These are phyloP conservation scores for Micrastur ruficollis DNA, from an alignment of 2,797 vertebrate species.

Conservation along the genomic window DNA sequence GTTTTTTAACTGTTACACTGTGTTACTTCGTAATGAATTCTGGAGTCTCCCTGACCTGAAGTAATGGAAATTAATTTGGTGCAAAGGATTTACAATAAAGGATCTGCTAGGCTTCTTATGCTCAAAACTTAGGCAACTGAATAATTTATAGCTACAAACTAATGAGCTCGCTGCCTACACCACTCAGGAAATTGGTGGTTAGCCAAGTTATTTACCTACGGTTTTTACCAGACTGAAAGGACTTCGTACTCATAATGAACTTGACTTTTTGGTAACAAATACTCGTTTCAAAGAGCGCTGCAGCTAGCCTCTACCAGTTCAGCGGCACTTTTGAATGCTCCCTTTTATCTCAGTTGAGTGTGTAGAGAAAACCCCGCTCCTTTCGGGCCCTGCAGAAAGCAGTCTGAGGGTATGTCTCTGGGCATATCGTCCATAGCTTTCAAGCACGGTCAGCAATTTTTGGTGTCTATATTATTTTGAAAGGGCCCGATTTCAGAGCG, in stretches of 20 bases:
- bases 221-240: constrained; percentile 30
- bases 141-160: constrained; percentile 36
- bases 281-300: neutral
- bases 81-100: constrained; percentile 11
- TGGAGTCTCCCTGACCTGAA: constrained; percentile 29
- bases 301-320: neutral
- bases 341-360: neutral
- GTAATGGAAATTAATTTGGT: constrained; percentile 44
- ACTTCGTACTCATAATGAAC: constrained; percentile 13
- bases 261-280: constrained; percentile 9
- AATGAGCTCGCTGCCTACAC: constrained; percentile 34
- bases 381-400: neutral
- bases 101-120: neutral
- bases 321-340: neutral
- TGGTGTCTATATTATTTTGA: neutral
- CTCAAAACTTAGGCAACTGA: neutral
- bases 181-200: constrained; percentile 68
- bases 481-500: neutral
- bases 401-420: neutral
- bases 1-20: neutral
- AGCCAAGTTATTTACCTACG: constrained; percentile 65
- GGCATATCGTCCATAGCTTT: fast-evolving
- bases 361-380: neutral
- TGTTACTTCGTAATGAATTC: neutral
- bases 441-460: neutral